A percentile compares a stretch with the other conserved stretches of the same genome.
Evolutionary conservation across 2,888 invertebrate genomes (phyloP).

Genomic region (Marronus borbonicus): DNA sequence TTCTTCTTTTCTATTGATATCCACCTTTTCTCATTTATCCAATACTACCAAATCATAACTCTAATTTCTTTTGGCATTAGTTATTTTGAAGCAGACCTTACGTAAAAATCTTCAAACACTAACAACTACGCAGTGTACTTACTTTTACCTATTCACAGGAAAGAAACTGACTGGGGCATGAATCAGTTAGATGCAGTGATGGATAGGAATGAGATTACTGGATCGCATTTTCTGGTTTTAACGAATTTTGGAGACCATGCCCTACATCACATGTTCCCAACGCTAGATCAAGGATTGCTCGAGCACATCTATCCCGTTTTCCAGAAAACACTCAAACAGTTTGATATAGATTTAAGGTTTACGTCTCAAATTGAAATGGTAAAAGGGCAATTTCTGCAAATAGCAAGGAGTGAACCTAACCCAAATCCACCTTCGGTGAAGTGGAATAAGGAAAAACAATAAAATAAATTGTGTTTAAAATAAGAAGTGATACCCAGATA

Average conservation of each 20-base stretch:
- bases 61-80: too few species aligned
- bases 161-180: constrained; percentile 81
- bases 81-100: too few species aligned
- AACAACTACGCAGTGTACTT: too few species aligned
- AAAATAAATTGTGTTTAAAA: neutral
- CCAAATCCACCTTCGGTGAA: constrained; percentile 56
- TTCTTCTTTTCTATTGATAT: too few species aligned
- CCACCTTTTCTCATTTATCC: too few species aligned
- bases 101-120: too few species aligned
- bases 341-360: constrained; percentile 72
- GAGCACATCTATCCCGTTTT: constrained; percentile 78
- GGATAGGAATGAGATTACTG: constrained; percentile 79
- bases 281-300: constrained; percentile 83
- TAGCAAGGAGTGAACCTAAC: constrained; percentile 71
- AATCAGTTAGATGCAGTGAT: constrained; percentile 83
- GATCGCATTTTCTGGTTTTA: constrained; percentile 78
- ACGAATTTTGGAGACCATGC: constrained; percentile 85
- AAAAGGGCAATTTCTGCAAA: constrained; percentile 78
- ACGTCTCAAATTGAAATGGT: constrained; percentile 76
- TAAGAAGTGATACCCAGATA: too few species aligned
- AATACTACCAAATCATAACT: too few species aligned
- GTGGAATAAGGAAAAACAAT: neutral
- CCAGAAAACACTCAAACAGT: constrained; percentile 78
- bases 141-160: constrained; percentile 64
- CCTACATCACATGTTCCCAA: constrained; percentile 87